These are phyloP conservation scores for Babylonia areolata DNA, from an alignment of 1,140 invertebrate genomes.

Conservation along the genomic window DNA sequence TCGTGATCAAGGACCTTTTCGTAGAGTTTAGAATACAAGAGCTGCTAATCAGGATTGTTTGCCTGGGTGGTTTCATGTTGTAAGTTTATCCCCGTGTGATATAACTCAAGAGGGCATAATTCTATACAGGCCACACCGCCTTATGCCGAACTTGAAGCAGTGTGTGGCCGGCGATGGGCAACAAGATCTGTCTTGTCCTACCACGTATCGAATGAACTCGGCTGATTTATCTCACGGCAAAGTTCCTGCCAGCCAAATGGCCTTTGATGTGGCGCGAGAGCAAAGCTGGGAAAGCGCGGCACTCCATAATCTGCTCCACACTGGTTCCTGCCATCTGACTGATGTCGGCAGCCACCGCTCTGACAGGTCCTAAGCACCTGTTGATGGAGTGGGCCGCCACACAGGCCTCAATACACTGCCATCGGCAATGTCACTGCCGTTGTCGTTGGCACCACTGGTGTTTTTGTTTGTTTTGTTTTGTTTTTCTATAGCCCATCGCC, in stretches of 20 bases:
- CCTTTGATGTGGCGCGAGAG: background rate
- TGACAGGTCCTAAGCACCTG: conserved; percentile 6
- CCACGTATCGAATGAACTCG: background rate
- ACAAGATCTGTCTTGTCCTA: background rate
- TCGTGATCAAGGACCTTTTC: no score
- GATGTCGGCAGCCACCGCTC: background rate
- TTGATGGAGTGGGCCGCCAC: background rate
- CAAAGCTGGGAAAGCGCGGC: background rate
- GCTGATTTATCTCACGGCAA: background rate
- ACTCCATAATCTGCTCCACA: background rate
- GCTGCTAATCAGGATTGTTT: no score
- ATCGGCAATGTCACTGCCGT: no score
- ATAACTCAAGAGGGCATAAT: no score
- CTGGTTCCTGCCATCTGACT: background rate
- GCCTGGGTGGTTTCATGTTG: no score
- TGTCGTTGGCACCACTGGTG: no score
- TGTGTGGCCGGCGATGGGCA: no score
- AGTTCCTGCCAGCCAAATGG: background rate
- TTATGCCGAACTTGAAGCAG: background rate
- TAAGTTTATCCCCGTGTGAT: no score
- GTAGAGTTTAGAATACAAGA: no score
- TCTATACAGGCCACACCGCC: no score
- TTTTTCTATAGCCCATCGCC: no score
- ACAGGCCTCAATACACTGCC: background rate
- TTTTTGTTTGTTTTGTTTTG: no score